A percentile compares a stretch with the other conserved stretches of the same genome.
Conservation (phyloP, 2,888 invertebrate genomes). For the Antitype chi region DNA sequence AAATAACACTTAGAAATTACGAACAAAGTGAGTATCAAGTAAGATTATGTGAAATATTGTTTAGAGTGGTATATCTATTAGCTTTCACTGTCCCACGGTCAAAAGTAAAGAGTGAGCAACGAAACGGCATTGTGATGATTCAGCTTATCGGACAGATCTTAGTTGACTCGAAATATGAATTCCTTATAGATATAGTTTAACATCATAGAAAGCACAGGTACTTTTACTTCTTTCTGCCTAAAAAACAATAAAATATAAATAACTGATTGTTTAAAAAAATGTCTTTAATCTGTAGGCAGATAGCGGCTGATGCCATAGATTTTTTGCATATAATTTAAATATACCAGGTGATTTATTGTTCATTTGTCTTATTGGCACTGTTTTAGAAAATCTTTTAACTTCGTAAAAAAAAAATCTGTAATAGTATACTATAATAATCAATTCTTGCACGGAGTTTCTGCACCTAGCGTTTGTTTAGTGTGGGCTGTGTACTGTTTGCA, state of each 20-base stretch:
- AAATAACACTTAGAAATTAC: constrained; percentile 66
- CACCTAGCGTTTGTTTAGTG: background rate
- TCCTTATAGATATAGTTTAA: constrained; percentile 30
- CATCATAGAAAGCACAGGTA: constrained; percentile 13
- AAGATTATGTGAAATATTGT: constrained; percentile 83
- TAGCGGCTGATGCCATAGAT: background rate
- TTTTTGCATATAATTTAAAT: background rate
- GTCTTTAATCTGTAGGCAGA: background rate
- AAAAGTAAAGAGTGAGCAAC: constrained; percentile 60
- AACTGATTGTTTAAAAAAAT: background rate
- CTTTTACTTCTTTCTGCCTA: constrained; percentile 15
- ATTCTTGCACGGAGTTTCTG: background rate
- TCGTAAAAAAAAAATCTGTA: too few species aligned
- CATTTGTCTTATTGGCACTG: background rate
- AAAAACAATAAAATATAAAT: background rate
- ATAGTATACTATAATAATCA: background rate
- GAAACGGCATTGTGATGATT: constrained; percentile 65
- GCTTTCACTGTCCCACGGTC: constrained; percentile 85
- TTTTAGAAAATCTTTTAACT: background rate
- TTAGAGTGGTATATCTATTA: constrained; percentile 74
- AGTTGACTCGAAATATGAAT: constrained; percentile 46
- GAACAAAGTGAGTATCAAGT: constrained; percentile 71
- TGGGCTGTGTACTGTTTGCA: background rate
- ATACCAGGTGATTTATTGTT: background rate
- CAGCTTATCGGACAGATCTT: constrained; percentile 65